Conservation (phyloP, 2,113 vertebrate genomes). For the Tachysurus vachellii region DNA sequence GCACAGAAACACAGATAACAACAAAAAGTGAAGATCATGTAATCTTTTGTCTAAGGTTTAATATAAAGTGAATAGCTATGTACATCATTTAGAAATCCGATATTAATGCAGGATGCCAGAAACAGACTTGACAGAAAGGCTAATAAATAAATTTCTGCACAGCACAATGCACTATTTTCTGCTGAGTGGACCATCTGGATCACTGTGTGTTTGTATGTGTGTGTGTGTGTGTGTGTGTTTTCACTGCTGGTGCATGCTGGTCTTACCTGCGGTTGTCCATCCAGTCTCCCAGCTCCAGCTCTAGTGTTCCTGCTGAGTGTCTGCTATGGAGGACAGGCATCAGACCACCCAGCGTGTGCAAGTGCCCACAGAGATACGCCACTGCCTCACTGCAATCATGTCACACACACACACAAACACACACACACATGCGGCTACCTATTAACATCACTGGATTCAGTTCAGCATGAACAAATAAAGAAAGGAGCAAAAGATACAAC, state of each 20-base stretch:
- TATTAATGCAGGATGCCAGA: background rate
- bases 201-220: background rate
- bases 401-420: background rate
- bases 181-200: background rate
- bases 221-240: background rate
- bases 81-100: background rate
- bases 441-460: background rate
- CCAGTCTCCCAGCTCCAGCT: constrained; percentile 96
- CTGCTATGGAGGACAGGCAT: constrained; percentile 90
- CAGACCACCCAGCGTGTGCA: constrained; percentile 90
- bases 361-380: constrained; percentile 93
- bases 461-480: background rate
- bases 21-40: background rate
- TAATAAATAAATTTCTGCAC: background rate
- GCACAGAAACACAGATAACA: background rate
- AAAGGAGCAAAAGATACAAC: too few relatives aligned
- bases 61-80: background rate
- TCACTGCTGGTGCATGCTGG: background rate
- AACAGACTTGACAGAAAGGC: background rate
- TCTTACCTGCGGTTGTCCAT: constrained; percentile 88
- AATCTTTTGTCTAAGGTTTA: background rate
- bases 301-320: constrained; percentile 85
- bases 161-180: background rate
- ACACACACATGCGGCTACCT: background rate
- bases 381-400: constrained; percentile 79